Evolutionary conservation across 2,888 invertebrate species (phyloP).

Genomic region (Epicampocera succincta): DNA sequence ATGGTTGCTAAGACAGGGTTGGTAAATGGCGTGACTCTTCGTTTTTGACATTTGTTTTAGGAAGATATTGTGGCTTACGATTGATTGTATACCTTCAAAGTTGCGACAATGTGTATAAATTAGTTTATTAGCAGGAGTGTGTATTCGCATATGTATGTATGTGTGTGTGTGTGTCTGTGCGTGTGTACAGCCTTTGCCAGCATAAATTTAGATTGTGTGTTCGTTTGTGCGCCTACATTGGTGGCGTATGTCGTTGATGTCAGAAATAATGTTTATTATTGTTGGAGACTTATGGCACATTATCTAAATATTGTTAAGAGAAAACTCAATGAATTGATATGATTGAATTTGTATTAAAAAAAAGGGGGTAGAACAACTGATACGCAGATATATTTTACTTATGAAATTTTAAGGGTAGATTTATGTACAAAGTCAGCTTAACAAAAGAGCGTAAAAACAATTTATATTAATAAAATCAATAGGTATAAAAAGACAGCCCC

Average conservation of each 20-base stretch:
- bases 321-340: slow-evolving; percentile 57
- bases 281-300: slow-evolving; percentile 58
- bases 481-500: background rate
- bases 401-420: slow-evolving; percentile 16
- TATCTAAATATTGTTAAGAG: slow-evolving; percentile 58
- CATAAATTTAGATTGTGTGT: background rate
- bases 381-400: background rate
- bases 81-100: too few relatives aligned
- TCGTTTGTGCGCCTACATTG: background rate
- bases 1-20: too few relatives aligned
- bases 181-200: too few relatives aligned
- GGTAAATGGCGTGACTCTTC: too few relatives aligned
- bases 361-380: background rate
- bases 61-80: too few relatives aligned
- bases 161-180: background rate
- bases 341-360: slow-evolving; percentile 28
- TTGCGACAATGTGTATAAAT: too few relatives aligned
- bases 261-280: slow-evolving; percentile 56
- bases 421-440: background rate
- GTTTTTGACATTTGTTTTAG: too few relatives aligned
- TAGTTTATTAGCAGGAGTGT: too few relatives aligned
- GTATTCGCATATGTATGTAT: too few relatives aligned
- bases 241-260: slow-evolving; percentile 29
- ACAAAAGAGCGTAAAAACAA: too few relatives aligned
- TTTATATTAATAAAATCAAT: background rate